phyloP scores from a whole-genome alignment of 2,113 vertebrate species.

The Callocephalon fimbriatum region DNA sequence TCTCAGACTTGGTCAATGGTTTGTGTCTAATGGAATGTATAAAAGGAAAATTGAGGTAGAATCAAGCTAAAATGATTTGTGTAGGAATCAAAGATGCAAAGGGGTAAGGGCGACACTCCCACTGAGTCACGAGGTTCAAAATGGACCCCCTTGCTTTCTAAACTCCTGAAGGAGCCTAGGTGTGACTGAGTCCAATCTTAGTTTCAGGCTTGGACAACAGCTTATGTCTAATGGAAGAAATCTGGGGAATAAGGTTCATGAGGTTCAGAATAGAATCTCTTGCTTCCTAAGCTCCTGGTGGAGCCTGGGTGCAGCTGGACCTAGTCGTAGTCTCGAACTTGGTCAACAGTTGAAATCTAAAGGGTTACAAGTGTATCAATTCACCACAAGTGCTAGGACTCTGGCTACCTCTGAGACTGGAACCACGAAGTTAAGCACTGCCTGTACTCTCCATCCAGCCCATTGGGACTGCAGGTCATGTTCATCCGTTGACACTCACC shows the following conservation, averaged over 20 bases:
- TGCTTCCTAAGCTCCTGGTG: not conserved
- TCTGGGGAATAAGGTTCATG: not conserved
- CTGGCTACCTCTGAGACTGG: not conserved
- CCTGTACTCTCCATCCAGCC: not conserved
- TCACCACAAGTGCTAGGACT: not conserved
- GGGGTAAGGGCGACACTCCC: not conserved
- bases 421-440: not conserved
- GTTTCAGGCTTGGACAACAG: not conserved
- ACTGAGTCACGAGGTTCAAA: not conserved
- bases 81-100: not conserved
- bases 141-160: not conserved
- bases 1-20: not conserved
- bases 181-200: not conserved
- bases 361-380: not conserved
- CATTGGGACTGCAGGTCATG: fast-evolving
- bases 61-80: not conserved
- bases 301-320: not conserved
- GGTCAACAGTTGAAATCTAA: not conserved
- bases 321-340: not conserved
- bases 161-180: not conserved
- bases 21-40: not conserved
- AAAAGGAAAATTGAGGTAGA: not conserved
- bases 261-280: not conserved
- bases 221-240: not conserved
- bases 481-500: fast-evolving